A percentile compares a stretch with the other conserved stretches of the same genome.
Evolutionary conservation across 1,140 invertebrate genomes (phyloP).

Genomic region (Schlechtendalia chinensis): DNA sequence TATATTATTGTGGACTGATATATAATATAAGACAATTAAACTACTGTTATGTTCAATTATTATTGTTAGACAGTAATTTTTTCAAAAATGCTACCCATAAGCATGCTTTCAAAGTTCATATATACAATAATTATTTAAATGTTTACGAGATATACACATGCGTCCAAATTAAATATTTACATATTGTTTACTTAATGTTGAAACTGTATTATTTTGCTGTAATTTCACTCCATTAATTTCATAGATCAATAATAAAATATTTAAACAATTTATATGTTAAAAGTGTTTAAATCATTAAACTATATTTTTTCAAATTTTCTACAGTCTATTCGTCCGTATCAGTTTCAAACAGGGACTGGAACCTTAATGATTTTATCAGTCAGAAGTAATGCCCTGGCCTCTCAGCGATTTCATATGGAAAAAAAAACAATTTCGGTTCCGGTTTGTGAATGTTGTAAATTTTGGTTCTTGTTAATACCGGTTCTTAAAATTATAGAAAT

Average conservation of each 20-base stretch:
- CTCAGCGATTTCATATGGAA: no score
- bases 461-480: no score
- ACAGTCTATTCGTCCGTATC: no score
- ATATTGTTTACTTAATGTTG: constrained; percentile 11
- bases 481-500: no score
- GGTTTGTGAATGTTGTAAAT: no score
- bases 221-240: no score
- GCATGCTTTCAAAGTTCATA: neutral
- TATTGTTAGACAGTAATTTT: constrained; percentile 33
- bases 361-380: no score
- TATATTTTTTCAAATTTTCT: neutral
- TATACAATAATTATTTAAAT: neutral
- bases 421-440: no score
- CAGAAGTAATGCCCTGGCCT: no score
- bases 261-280: neutral
- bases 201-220: neutral
- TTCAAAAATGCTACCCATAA: neutral
- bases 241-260: neutral
- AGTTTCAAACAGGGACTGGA: no score
- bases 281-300: neutral
- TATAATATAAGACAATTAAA: constrained; percentile 33
- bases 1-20: constrained; percentile 43
- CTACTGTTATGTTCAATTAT: constrained; percentile 44
- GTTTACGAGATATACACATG: neutral
- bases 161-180: neutral